A percentile compares a stretch with the other conserved stretches of the same genome.
Conservation (phyloP, 2,797 vertebrate species). For the Halcyon leucocephala region DNA sequence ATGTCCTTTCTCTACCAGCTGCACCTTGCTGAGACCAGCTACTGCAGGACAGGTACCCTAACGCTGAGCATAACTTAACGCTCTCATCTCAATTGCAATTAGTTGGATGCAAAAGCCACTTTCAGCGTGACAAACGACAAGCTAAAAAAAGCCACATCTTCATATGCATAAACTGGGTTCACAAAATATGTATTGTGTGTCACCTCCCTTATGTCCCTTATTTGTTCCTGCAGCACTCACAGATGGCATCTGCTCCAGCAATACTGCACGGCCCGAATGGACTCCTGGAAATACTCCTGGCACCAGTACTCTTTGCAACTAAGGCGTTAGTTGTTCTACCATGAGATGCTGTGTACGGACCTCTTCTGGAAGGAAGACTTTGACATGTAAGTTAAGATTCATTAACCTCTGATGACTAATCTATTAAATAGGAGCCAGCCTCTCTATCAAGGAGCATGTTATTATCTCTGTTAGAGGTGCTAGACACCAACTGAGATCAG, state of each 20-base stretch:
- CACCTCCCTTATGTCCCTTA: slow-evolving; percentile 19
- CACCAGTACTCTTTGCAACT: not conserved
- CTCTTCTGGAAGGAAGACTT: not conserved
- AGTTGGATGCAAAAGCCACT: not conserved
- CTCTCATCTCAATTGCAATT: not conserved
- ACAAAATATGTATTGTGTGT: slow-evolving; percentile 11
- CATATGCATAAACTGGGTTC: slow-evolving; percentile 2
- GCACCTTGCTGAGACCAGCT: not conserved
- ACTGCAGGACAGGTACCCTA: not conserved
- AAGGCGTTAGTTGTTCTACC: not conserved
- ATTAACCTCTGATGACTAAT: not conserved
- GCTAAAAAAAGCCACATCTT: slow-evolving; percentile 40
- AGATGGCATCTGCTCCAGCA: slow-evolving; percentile 2
- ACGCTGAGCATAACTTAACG: rapidly evolving
- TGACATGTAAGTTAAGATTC: not conserved
- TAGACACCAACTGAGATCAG: not conserved
- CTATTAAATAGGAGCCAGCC: not conserved
- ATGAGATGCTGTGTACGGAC: not conserved
- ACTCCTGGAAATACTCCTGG: not conserved
- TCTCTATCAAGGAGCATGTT: not conserved
- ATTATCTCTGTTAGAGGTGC: not conserved
- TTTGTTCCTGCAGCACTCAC: slow-evolving; percentile 30
- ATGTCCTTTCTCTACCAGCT: not conserved
- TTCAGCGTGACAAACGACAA: not conserved
- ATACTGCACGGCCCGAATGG: rapidly evolving